phyloP scores from a whole-genome alignment of 2,888 invertebrate species.

The Serrognathus titanus region DNA sequence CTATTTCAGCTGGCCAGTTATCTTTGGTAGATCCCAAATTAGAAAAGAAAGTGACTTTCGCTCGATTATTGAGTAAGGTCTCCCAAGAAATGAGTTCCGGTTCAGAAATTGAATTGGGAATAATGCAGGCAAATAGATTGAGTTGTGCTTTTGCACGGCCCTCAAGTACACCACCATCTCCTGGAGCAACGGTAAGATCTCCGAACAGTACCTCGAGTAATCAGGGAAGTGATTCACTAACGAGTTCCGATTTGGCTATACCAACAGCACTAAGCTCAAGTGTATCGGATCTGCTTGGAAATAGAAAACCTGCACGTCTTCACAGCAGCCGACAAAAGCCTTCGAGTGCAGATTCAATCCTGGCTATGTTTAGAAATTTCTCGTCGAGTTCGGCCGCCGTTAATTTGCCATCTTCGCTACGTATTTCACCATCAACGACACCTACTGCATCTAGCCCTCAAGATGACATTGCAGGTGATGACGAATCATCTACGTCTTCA shows the following conservation, averaged over 20 bases:
- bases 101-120: constrained; percentile 62
- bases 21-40: constrained; percentile 65
- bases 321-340: constrained; percentile 58
- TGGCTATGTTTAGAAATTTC: constrained; percentile 75
- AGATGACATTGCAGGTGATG: constrained; percentile 66
- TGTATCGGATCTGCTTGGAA: constrained; percentile 46
- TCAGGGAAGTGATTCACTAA: constrained; percentile 74
- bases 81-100: constrained; percentile 76
- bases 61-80: constrained; percentile 68
- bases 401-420: constrained; percentile 60
- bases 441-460: constrained; percentile 74
- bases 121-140: constrained; percentile 44
- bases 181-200: constrained; percentile 60
- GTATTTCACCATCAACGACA: constrained; percentile 65
- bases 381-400: constrained; percentile 60
- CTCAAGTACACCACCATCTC: constrained; percentile 62
- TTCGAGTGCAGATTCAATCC: constrained; percentile 74
- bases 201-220: constrained; percentile 70
- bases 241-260: constrained; percentile 66
- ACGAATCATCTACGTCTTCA: constrained; percentile 69
- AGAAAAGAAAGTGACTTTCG: constrained; percentile 77
- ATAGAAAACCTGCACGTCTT: constrained; percentile 37
- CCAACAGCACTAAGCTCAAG: constrained; percentile 60
- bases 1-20: constrained; percentile 52
- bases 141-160: constrained; percentile 47